Percentiles rank a stretch among this genome's conserved stretches.
Evolutionary conservation across 35 echinoderm and acorn worm genomes (phyloP).

Genomic region (Strongylocentrotus purpuratus): DNA sequence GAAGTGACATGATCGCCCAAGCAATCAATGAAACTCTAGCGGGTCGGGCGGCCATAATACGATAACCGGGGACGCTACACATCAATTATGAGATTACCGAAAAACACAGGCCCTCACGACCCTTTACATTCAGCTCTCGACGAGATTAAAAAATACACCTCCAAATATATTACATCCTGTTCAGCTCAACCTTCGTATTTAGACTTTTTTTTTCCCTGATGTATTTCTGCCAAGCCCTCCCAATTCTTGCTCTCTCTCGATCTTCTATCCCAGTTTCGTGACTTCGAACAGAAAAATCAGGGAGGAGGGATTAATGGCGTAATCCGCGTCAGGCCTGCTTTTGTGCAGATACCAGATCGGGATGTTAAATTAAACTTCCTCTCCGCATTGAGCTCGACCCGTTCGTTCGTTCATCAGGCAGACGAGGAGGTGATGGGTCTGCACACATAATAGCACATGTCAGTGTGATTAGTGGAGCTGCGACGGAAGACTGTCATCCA

Average conservation of each 20-base stretch:
- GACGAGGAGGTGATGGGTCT: not conserved
- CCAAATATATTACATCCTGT: constrained; percentile 18
- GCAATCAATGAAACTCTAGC: constrained; percentile 38
- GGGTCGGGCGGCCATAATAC: constrained; percentile 30
- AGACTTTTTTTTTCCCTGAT: not conserved
- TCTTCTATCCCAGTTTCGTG: not conserved
- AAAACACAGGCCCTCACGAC: constrained; percentile 23
- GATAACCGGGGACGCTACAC: constrained; percentile 22
- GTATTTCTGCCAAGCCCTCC: not conserved
- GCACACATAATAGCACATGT: constrained; percentile 37
- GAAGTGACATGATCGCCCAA: not conserved
- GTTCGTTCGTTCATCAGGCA: no score
- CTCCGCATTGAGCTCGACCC: not conserved
- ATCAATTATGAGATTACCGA: constrained; percentile 44
- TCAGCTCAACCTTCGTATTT: not conserved
- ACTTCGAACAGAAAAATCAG: not conserved
- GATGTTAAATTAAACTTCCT: constrained; percentile 39
- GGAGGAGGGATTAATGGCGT: not conserved
- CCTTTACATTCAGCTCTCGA: not conserved
- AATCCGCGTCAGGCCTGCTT: constrained; percentile 17
- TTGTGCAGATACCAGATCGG: constrained; percentile 13
- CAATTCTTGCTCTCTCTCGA: not conserved
- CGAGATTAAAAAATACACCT: constrained; percentile 5
- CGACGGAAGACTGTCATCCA: not conserved
- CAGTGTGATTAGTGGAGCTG: not conserved